These are phyloP conservation scores for Hydrozoanthus tunicans DNA, from an alignment of 64 coral and sea anemone species.

Conservation along the genomic window DNA sequence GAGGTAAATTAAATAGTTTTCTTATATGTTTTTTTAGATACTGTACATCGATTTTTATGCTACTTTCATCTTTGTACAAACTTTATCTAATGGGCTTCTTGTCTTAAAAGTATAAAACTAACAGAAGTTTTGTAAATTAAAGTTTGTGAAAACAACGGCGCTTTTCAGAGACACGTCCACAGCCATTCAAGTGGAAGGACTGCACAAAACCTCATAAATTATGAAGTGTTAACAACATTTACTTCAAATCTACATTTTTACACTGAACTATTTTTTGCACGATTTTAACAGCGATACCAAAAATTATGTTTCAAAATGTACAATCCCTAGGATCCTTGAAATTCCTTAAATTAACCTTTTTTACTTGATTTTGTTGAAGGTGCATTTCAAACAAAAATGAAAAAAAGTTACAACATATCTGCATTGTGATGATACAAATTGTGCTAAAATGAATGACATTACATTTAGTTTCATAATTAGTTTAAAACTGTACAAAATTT, in stretches of 20 bases:
- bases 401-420: slow-evolving; percentile 1
- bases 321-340: not conserved
- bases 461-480: not conserved
- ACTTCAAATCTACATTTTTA: not conserved
- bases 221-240: too few relatives aligned
- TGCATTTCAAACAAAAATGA: not conserved
- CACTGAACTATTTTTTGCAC: slow-evolving; percentile 13
- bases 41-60: too few relatives aligned
- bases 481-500: not conserved
- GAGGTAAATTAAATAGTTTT: too few relatives aligned
- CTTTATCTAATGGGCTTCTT: too few relatives aligned
- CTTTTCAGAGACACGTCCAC: too few relatives aligned
- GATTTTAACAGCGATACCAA: not conserved
- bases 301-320: not conserved
- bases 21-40: too few relatives aligned
- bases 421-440: not conserved
- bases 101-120: too few relatives aligned
- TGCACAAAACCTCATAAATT: too few relatives aligned
- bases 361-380: not conserved
- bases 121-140: too few relatives aligned
- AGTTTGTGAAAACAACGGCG: too few relatives aligned
- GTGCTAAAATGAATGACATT: slow-evolving; percentile 13
- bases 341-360: not conserved
- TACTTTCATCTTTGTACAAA: too few relatives aligned
- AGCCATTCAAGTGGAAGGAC: too few relatives aligned